A percentile compares a stretch with the other conserved stretches of the same genome.
Evolutionary conservation across 92 coral and sea anemone species (phyloP).

Genomic region (Galaxea fascicularis): DNA sequence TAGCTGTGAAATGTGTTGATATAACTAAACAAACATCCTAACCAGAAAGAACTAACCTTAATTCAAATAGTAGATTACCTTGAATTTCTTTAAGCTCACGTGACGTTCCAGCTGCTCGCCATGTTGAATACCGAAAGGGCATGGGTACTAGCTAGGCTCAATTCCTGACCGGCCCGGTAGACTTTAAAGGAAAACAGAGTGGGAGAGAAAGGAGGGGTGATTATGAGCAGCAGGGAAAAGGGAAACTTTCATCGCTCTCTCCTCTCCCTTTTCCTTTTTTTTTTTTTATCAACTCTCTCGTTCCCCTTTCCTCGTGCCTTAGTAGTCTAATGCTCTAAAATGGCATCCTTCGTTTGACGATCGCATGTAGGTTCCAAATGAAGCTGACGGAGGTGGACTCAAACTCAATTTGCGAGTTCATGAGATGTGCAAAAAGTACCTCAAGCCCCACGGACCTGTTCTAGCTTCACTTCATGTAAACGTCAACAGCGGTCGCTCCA

Average conservation of each 20-base stretch:
- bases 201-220: no score
- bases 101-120: not conserved
- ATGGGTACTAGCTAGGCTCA: not conserved
- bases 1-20: not conserved
- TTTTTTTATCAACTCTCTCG: no score
- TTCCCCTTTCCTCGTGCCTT: no score
- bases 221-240: no score
- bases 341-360: not conserved
- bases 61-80: no score
- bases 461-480: conserved; percentile 73
- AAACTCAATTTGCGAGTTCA: conserved; percentile 31
- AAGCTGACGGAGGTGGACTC: conserved; percentile 5
- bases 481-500: conserved; percentile 55
- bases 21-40: no score
- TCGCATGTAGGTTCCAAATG: conserved; percentile 2
- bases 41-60: no score
- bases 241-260: no score
- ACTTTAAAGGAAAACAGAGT: no score
- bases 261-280: no score
- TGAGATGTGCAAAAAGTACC: conserved; percentile 29
- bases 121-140: not conserved
- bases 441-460: conserved; percentile 48
- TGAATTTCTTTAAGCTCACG: not conserved
- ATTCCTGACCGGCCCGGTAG: no score
- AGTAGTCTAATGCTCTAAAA: no score